Evolutionary conservation across 2,888 invertebrate species (phyloP), one percentile per base, ranked within the genome.

Genomic region (Monochamus alternatus): DNA sequence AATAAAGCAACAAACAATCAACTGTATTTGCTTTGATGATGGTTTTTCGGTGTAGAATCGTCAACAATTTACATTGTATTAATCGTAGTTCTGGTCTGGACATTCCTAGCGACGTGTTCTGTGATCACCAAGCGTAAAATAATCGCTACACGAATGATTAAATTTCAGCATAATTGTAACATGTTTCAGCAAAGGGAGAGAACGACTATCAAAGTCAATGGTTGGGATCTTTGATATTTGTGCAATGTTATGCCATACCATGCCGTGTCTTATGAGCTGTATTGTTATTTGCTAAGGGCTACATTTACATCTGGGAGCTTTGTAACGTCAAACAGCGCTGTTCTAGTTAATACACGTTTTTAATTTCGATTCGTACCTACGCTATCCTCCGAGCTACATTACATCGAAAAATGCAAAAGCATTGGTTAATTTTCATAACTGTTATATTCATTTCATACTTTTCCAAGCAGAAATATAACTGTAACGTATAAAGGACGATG

Each of bases 101-200:
- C 89, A 88, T 88, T 88, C 88, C 89, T 87, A 83, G 87, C 88
- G 88, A 88, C 87, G 87, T 87, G 85, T 85, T 86, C 88, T 89
- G 88, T 89, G 89, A 89, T 89, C 89, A 87, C 83, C 83, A 84
- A 88, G 86, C 87, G 89, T 87, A 84, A 89, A 88, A 83, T 87
- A 88, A 88, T 88, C 87, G 88, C 87, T 88, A 87, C 86, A 87
- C 88, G 86, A 89, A 88, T 89, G 89, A 89, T 89, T 89, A 89
- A 89, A 89, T 89, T 89, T 88, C 89, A 88, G 88, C 89, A 89
- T 89, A 89, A 89, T 89, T 89, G 89, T 89, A 86, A 87, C 88
- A 87, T 87, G 85, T 85, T 85, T 79, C 85, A 82, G 82, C 83
- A 85, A 85, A 85, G 83, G 83, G 82, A 81, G 82, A 81, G 80